Evolutionary conservation across 2,888 invertebrate species (phyloP), one percentile per base, ranked within the genome.

Genomic region (Chrysolina oricalcia): DNA sequence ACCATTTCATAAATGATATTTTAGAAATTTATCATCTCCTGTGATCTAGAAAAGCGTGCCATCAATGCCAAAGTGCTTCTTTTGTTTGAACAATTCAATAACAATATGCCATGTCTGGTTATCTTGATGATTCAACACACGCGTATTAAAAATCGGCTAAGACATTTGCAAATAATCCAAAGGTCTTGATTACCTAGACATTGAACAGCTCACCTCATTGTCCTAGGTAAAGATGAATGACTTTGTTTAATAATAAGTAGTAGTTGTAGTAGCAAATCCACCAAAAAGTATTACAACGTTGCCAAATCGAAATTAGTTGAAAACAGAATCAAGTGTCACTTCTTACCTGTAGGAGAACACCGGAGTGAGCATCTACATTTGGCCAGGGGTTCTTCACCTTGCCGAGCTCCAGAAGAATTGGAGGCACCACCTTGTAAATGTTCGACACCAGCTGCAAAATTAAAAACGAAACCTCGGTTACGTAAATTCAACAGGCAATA

Each of bases 321-420:
- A 15, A 43, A 43, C 43, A 35, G 35, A 35, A 6, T 48, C 48
- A 48, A 53, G 43, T 13, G 13, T 23, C 43, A 53, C 0, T 46
- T 65, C 84, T 84, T 88, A 96, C 96, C 93, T 96, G 96, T 83
- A 97, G 91, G 67, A 97, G 92, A 66, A 96, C 97, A 81, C 98
- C 98, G 80, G 97, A 97, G 91, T 98, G 98, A 23, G 98, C 97
- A 90, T 98, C 98, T 83, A 98, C 98, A 89, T 98, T 98, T 81
- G 98, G 98, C 98, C 98, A 98, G 78, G 98, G 98, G 92, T 98
- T 98, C 92, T 97, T 96, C 76, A 97, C 97, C 90, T 98, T 98
- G 86, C 98, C 98, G 82, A 96, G 95, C 89, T 97, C 97, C 83
- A 95, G 92, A 62, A 98, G 94, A 86, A 98, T 94, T 81, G 96